Conservation (phyloP, 2,888 invertebrate species). For the Microplitis deprimator region DNA sequence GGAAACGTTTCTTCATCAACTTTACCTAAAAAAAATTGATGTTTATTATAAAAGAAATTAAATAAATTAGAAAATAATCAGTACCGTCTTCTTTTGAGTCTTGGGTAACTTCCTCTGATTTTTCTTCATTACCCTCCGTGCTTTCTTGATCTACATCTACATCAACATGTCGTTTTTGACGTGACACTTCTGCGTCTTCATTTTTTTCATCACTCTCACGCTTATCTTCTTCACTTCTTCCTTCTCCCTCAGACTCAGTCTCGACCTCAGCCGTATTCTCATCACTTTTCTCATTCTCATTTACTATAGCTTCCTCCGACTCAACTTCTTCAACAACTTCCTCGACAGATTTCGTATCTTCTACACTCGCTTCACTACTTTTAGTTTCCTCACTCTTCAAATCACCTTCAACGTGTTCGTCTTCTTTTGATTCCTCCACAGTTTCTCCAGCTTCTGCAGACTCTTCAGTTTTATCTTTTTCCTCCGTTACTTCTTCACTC, state of each 20-base stretch:
- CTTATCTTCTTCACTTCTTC: conserved; percentile 6
- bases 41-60: background rate
- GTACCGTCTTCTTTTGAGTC: conserved; percentile 47
- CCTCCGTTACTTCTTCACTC: conserved; percentile 47
- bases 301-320: conserved; percentile 55
- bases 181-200: conserved; percentile 50
- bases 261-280: conserved; percentile 25
- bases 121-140: background rate
- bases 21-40: background rate
- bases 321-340: conserved; percentile 58
- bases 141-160: conserved; percentile 43
- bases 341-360: conserved; percentile 49
- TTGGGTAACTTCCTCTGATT: background rate
- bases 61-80: background rate
- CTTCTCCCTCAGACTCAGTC: too few relatives aligned
- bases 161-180: conserved; percentile 32
- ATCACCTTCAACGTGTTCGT: conserved; percentile 32
- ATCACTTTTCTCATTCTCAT: conserved; percentile 47
- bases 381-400: conserved; percentile 50
- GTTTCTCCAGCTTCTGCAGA: conserved; percentile 42
- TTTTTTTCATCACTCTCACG: conserved; percentile 42
- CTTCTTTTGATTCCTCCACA: conserved; percentile 40
- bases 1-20: conserved; percentile 62
- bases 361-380: conserved; percentile 51
- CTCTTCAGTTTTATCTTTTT: conserved; percentile 42